These are phyloP conservation scores for Limulus polyphemus DNA, from an alignment of 2,888 invertebrate species.

Conservation along the genomic window DNA sequence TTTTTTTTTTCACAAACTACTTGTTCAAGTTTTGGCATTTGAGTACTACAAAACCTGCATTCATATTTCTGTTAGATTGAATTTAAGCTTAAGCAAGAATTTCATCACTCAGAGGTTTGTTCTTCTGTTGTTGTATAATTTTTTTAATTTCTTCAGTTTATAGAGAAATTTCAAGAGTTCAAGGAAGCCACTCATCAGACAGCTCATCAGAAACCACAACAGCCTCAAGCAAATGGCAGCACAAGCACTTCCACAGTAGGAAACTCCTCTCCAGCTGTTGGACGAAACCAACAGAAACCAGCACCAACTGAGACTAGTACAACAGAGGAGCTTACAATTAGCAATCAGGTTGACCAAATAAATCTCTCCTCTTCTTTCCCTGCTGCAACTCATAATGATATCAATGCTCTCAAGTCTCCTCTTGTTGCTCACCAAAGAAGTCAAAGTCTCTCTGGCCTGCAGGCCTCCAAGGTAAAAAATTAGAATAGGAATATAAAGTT, in stretches of 20 bases:
- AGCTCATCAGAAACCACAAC: conserved; percentile 28
- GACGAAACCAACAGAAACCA: conserved; percentile 37
- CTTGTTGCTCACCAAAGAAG: conserved; percentile 38
- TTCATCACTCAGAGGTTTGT: too few relatives aligned
- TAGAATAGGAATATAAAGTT: too few relatives aligned
- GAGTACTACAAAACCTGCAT: too few relatives aligned
- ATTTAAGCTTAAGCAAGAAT: too few relatives aligned
- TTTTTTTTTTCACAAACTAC: too few relatives aligned
- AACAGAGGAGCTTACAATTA: background rate
- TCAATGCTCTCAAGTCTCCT: conserved; percentile 24
- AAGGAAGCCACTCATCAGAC: conserved; percentile 69
- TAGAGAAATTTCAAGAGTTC: conserved; percentile 95
- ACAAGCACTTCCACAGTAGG: conserved; percentile 21
- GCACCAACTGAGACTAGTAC: conserved; percentile 25
- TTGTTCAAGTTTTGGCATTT: too few relatives aligned
- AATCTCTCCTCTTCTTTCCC: conserved; percentile 25
- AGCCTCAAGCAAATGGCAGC: conserved; percentile 25
- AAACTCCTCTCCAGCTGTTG: conserved; percentile 23
- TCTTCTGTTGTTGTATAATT: background rate
- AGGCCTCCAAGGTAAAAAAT: conserved; percentile 15
- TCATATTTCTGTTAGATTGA: too few relatives aligned
- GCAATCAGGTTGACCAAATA: conserved; percentile 20
- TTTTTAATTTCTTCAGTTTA: conserved; percentile 53
- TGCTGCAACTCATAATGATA: conserved; percentile 30
- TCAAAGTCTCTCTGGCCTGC: conserved; percentile 39